Percentiles rank a stretch among this genome's conserved stretches.
phyloP scores from a whole-genome alignment of 2,888 invertebrate genomes.

The Chloroclysta siterata region DNA sequence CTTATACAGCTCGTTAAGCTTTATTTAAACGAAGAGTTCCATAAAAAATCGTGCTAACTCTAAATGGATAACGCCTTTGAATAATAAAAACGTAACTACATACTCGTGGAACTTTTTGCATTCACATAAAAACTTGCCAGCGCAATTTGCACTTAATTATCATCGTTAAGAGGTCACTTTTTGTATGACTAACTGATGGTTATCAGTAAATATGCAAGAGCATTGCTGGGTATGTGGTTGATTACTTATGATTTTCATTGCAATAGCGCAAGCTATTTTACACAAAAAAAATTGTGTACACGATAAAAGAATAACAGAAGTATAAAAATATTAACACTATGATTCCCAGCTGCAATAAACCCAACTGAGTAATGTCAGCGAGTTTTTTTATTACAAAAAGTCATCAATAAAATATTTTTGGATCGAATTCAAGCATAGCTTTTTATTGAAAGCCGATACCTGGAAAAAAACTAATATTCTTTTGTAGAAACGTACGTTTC shows the following conservation, averaged over 20 bases:
- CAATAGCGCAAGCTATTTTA: not conserved
- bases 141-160: not conserved
- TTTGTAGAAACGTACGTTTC: no score
- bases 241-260: not conserved
- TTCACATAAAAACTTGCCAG: not conserved
- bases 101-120: not conserved
- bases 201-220: not conserved
- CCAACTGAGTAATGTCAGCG: no score
- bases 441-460: no score
- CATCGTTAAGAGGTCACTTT: not conserved
- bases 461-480: no score
- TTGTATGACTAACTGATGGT: not conserved
- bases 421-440: no score
- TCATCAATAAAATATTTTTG: no score
- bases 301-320: not conserved
- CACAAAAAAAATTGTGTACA: not conserved
- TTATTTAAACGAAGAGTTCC: not conserved
- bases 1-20: not conserved
- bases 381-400: no score
- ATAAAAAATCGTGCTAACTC: not conserved
- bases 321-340: no score
- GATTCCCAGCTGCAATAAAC: no score
- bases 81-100: not conserved
- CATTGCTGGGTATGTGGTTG: not conserved
- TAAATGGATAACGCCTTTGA: not conserved